phyloP scores from a whole-genome alignment of 2,797 vertebrate genomes.

The Lacerta agilis region DNA sequence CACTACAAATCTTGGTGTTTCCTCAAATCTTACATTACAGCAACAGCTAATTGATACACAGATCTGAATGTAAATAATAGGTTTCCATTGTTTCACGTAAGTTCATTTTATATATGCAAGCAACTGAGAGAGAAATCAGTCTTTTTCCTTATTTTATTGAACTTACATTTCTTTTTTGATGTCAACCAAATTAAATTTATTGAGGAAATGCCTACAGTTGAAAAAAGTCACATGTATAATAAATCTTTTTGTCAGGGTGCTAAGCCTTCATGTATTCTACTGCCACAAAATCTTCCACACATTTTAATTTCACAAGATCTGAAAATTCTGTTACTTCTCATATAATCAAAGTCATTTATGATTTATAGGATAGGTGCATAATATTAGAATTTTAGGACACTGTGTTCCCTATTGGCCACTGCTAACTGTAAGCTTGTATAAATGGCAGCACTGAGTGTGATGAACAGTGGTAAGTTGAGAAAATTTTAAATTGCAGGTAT shows the following conservation, averaged over 20 bases:
- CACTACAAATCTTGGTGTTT: too few relatives aligned
- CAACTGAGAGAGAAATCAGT: neutral
- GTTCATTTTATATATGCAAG: neutral
- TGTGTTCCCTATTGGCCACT: conserved; percentile 53
- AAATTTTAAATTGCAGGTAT: conserved; percentile 63
- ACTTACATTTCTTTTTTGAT: conserved; percentile 46
- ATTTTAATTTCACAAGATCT: neutral
- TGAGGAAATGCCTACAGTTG: conserved; percentile 57
- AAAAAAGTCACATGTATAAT: conserved; percentile 44
- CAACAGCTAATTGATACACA: conserved; percentile 42
- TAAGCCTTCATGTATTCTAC: conserved; percentile 15
- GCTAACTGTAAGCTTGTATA: conserved; percentile 36
- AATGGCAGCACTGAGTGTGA: conserved; percentile 58
- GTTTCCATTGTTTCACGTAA: conserved; percentile 46
- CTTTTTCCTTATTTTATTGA: conserved; percentile 43
- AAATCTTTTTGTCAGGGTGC: conserved; percentile 48
- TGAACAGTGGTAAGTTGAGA: conserved; percentile 50
- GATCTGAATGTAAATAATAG: conserved; percentile 34
- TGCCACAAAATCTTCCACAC: neutral
- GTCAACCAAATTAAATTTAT: conserved; percentile 54
- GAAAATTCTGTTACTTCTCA: neutral
- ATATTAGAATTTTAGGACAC: conserved; percentile 15
- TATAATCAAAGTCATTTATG: neutral
- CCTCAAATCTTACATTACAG: neutral
- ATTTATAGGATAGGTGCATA: neutral